Evolutionary conservation across 2,113 vertebrate species (phyloP).

Genomic region (Dermatemys mawii): DNA sequence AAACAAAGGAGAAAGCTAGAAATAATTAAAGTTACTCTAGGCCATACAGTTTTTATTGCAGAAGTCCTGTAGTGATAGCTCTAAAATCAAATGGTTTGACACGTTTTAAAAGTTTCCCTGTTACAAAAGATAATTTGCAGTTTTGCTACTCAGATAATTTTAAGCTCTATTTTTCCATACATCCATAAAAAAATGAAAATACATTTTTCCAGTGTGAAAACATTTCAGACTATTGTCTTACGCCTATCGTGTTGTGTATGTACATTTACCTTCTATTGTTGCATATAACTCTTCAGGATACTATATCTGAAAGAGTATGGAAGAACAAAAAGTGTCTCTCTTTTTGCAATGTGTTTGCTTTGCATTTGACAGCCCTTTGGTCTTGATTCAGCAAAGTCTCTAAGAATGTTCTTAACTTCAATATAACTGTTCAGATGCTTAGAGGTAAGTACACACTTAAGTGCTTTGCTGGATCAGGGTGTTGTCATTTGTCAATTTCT

Average conservation of each 20-base stretch:
- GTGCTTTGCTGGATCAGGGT: background rate
- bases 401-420: background rate
- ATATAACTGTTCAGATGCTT: background rate
- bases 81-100: background rate
- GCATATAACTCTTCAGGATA: rapidly evolving
- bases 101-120: background rate
- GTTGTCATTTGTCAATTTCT: background rate
- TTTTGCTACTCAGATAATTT: background rate
- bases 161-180: background rate
- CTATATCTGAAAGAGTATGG: background rate
- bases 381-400: background rate
- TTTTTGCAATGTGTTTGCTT: background rate
- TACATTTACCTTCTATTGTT: background rate
- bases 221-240: rapidly evolving
- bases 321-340: rapidly evolving
- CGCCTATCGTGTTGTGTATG: rapidly evolving
- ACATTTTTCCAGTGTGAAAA: rapidly evolving
- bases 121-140: rapidly evolving
- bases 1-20: slow-evolving; percentile 20
- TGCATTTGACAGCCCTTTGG: background rate
- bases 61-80: background rate
- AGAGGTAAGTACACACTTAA: background rate
- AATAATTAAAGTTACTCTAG: background rate
- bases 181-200: background rate
- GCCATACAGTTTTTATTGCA: background rate